Base-by-base conservation (phyloP, 2,113 vertebrate genomes). In the Centropus unirufus region DNA sequence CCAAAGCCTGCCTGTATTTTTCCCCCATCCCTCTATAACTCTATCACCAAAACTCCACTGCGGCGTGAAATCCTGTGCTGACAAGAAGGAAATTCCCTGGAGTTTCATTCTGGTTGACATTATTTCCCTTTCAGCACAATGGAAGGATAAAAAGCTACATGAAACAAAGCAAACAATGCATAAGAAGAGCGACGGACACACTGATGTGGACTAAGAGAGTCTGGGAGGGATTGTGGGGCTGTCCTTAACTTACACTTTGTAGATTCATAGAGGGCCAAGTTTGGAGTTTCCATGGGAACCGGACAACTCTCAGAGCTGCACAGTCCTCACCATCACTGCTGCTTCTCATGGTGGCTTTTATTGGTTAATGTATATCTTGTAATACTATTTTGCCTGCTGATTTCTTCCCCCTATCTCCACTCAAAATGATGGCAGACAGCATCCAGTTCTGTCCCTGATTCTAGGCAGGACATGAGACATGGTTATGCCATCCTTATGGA, bases 261-360 rank as follows among this genome's bases (percentile, higher is more conserved):
- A 52, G 14, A 73, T n/a, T 30, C 19, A 34, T 21, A 40, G 32
- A 26, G 32, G 15, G 5, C 10, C 52, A 9, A 1, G 2, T 82
- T 51, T 82, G 52, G 32, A 79, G 54, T 47, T 51, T 79, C 39
- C 2, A 0, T 0, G 19, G 19, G 30, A 34, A 76, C 19, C 32
- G 40, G 8, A 85, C 32, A 90, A 14, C 24, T 30, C 52, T 21
- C 12, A 76, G 58, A 73, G 12, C 19, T 0, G 0, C 20, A 30
- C 12, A 0, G 0, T 15, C 29, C 42, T 54, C 34, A 51, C 2
- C 17, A 5, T 7, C 32, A 32, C 22, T 70, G 47, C 34, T 79
- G 62, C 32, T 59, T 34, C 63, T 47, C 29, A 17, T 34, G 22
- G 42, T 62, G 75, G 27, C 8, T 13, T 55, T 36, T 39, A 32